phyloP scores from a whole-genome alignment of 2,113 vertebrate species.

The Semicossyphus pulcher region DNA sequence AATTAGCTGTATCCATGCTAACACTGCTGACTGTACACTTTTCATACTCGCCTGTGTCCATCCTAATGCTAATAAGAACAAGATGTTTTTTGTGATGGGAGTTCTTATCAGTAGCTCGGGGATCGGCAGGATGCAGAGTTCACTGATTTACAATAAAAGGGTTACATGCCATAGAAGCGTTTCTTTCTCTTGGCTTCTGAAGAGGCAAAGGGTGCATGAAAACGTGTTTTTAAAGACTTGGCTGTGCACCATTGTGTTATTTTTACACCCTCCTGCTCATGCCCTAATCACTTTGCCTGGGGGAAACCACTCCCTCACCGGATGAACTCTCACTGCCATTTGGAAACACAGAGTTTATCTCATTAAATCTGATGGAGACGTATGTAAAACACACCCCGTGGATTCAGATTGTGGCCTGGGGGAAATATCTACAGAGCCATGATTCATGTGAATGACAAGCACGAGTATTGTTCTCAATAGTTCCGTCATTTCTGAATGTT shows the following conservation, averaged over 20 bases:
- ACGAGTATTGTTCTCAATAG: constrained; percentile 25
- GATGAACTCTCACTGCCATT: constrained; percentile 46
- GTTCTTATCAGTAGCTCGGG: constrained; percentile 52
- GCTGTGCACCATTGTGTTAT: constrained; percentile 44
- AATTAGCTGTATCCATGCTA: constrained; percentile 66
- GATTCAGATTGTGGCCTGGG: constrained; percentile 30
- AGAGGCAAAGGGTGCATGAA: constrained; percentile 34
- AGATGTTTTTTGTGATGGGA: constrained; percentile 57
- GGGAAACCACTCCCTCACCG: constrained; percentile 55
- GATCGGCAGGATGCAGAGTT: constrained; percentile 35
- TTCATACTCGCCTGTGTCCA: constrained; percentile 50
- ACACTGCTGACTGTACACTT: constrained; percentile 65
- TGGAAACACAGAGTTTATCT: constrained; percentile 20
- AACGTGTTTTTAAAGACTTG: constrained; percentile 46
- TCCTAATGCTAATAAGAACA: constrained; percentile 65
- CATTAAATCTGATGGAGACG: constrained; percentile 42
- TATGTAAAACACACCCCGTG: constrained; percentile 35
- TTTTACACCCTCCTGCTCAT: constrained; percentile 55
- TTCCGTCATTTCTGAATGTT: constrained; percentile 38
- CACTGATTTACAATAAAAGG: constrained; percentile 40
- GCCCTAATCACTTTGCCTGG: constrained; percentile 40
- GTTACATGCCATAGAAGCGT: constrained; percentile 38
- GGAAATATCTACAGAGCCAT: constrained; percentile 1
- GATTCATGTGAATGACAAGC: constrained; percentile 48
- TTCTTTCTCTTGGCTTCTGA: constrained; percentile 38